Base-by-base conservation (phyloP, 2,797 vertebrate genomes). In the Halcyon chelicuti region DNA sequence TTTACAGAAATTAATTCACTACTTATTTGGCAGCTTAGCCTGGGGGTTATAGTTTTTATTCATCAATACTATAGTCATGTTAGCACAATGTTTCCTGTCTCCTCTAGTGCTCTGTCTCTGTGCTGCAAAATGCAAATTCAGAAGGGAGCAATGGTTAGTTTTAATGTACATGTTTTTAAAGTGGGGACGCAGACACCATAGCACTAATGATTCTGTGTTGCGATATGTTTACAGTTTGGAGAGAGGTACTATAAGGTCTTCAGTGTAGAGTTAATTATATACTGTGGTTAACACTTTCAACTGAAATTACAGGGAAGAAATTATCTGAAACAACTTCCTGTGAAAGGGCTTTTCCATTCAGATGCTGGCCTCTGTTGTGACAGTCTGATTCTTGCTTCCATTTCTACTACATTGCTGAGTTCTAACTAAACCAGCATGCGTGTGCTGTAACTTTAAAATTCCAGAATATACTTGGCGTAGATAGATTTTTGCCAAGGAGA, bases 1-100 rank as follows among this genome's bases (percentile, higher is more conserved):
- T 28, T 99, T 99, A 98, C 99, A 99, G 99, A 99, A 99, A 99
- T 99, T 99, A 99, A 99, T 99, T 99, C 99, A 99, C 99, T 99
- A 99, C 99, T 99, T 99, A 99, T 99, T 98, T 99, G 99, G 98
- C 98, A 99, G 98, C 98, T 98, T 98, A 98, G 98, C 98, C 98
- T 97, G 96, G 97, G 95, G 97, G 96, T 98, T 98, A 97, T 96
- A 93, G 95, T 97, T 98, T 97, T 98, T 98, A 98, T 98, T 98
- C 98, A 98, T 98, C 98, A 98, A 96, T 98, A 98, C 97, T 97
- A 95, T 97, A 96, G 97, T 95, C 94, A 93, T 97, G 97, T 96
- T 98, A 98, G 95, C 97, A 97, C 98, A 97, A 83, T 97, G 91
- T 97, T 97, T 98, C 96, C 94, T 95, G 90, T 97, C 97, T 98